These are phyloP conservation scores for Parnassius glacialis DNA, from an alignment of 2,888 invertebrate genomes.

Conservation along the genomic window DNA sequence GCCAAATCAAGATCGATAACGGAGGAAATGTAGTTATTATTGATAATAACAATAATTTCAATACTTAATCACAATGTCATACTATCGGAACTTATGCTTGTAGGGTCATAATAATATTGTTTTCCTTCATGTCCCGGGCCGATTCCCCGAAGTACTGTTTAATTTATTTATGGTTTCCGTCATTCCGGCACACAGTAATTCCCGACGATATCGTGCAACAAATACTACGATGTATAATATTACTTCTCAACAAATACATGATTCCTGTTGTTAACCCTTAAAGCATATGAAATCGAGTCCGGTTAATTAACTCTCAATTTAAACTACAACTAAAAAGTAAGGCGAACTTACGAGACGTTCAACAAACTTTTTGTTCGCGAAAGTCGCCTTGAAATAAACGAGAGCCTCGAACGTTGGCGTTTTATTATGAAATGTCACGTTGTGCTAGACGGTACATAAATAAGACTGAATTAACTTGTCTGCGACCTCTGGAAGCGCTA, in stretches of 20 bases:
- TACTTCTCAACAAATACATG: constrained; percentile 13
- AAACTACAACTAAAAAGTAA: constrained; percentile 36
- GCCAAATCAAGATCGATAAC: no score
- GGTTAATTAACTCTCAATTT: constrained; percentile 30
- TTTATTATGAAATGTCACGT: constrained; percentile 76
- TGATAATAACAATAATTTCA: no score
- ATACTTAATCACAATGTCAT: constrained; percentile 14
- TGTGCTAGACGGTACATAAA: constrained; percentile 76
- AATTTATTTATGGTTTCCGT: constrained; percentile 11
- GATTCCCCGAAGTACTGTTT: constrained; percentile 5
- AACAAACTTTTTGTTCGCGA: constrained; percentile 58
- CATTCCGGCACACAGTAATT: background rate
- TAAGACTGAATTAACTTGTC: constrained; percentile 76
- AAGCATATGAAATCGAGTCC: constrained; percentile 9
- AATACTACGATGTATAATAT: background rate
- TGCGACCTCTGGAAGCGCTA: constrained; percentile 63
- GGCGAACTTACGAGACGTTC: constrained; percentile 55
- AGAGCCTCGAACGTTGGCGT: constrained; percentile 54
- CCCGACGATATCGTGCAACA: background rate
- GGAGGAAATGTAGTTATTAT: no score
- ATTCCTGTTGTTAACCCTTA: constrained; percentile 24
- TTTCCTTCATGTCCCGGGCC: background rate
- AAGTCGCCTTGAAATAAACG: constrained; percentile 48
- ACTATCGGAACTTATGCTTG: constrained; percentile 2
- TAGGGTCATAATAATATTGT: background rate